Base-by-base conservation (phyloP, 2,888 invertebrate genomes). In the Volucella inanis region DNA sequence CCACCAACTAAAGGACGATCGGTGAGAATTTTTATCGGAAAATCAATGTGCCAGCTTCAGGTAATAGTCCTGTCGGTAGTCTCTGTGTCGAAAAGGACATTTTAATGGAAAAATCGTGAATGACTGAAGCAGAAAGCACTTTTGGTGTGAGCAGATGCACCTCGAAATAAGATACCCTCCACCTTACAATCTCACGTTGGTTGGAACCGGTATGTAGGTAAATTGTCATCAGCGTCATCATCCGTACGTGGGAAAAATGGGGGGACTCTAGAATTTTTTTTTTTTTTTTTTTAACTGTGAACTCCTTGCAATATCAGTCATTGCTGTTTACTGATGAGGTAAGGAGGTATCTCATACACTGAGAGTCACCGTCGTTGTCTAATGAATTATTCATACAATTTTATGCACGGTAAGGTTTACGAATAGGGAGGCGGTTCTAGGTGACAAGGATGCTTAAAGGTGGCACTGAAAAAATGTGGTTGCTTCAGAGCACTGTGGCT, bases 341-440 rank as follows among this genome's bases (percentile, higher is more conserved):
- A 47, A 45, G 41, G 52, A 82, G 62, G 70, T 59, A 76, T 80
- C 57, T 64, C 68, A 54, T 49, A 31, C 31, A 31, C 31, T 49
- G 54, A 45, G 62, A 67, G 68, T 72, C 43, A 50, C 59, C 47
- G 62, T 41, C 31, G 57, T 67, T 77, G 62, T 61, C 79, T 79
- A 72, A 85, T 85, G 72, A 85, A 85, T 85, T 68, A 85, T 85
- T 85, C 81, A 85, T 85, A 68, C 64, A 81, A 81, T 77, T 85
- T 85, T 72, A 81, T 81, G 81, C 81, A 76, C 68, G 81, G 55
- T 39, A 62, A 47, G 76, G 14, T 22, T 68, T 68, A 65, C 52
- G 75, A 65, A 39, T 11, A 45, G 14, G 12, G 22, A n/a, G 47
- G 39, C 10, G 22, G 9, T 31, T 14, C 12, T n/a, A 4, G 47